Base-by-base conservation (phyloP, 1,140 invertebrate genomes). In the Coelopa frigida region DNA sequence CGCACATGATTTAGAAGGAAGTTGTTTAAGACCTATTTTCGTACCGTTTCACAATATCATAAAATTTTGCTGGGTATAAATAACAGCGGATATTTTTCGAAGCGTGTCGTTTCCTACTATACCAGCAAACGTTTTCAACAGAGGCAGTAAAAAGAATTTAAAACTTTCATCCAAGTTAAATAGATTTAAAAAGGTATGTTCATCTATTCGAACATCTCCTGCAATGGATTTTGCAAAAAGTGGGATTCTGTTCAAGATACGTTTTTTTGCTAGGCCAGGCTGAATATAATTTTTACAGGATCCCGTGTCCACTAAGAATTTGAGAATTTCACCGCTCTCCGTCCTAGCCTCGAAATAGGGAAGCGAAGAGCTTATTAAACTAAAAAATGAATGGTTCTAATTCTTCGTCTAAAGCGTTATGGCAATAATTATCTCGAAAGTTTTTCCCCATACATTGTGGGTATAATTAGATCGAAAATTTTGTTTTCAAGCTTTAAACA, bases 241-340 rank as follows among this genome's bases (percentile, higher is more conserved):
- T 6, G 23, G 32, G n/a, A n/a, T n/a, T 18, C 50, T 12, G 15
- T 54, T 49, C 8, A n/a, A 41, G 15, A 37, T 43, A 4, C 41
- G 41, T 3, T 48, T 50, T 11, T 23, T 17, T 10, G 50, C 36
- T 2, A 48, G 33, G 17, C 41, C 26, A 4, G 46, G 46, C 49
- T 54, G 41, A 5, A 58, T 54, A 17, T 54, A 56, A 17, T 56
- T 51, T 44, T 42, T 44, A 10, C 48, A 56, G 21, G 48, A 54
- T 0, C 50, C 49, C 2, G 41, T 49, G 21, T 54, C 46, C 21
- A 49, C 43, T 22, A 57, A 23, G 4, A 51, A 40, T 49, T 45
- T 50, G 6, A 52, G 17, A 5, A 32, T 40, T 39, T 53, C 4
- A 12, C 49, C 46, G 35, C 33, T 52, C 44, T 35, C 32, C 48